Evolutionary conservation across 2,888 invertebrate genomes (phyloP).

Genomic region (Polyommatus iphigenia): DNA sequence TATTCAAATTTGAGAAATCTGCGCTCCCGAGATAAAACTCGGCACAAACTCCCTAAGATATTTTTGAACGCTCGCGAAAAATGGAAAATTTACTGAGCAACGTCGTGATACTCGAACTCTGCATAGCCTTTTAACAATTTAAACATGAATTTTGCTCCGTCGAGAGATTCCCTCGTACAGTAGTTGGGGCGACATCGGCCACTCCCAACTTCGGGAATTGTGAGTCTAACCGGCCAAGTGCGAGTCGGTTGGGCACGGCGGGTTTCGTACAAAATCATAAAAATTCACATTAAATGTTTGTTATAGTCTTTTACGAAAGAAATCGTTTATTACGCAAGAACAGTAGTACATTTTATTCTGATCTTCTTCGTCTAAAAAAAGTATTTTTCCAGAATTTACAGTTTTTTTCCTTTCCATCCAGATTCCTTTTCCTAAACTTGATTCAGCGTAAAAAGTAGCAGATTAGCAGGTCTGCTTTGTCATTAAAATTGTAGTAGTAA

Average conservation of each 20-base stretch:
- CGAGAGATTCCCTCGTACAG: slow-evolving; percentile 64
- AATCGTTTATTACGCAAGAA: no score
- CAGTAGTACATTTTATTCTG: no score
- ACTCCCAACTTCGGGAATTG: slow-evolving; percentile 41
- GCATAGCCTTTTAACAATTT: slow-evolving; percentile 63
- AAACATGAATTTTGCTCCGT: slow-evolving; percentile 54
- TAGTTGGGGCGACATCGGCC: slow-evolving; percentile 40
- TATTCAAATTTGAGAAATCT: slow-evolving; percentile 30
- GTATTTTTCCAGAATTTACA: no score
- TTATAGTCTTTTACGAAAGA: no score
- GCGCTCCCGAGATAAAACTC: slow-evolving; percentile 36
- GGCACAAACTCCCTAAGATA: slow-evolving; percentile 39
- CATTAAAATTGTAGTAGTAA: no score
- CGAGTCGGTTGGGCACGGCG: neutral
- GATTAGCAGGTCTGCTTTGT: no score
- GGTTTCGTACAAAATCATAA: neutral
- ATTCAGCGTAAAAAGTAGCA: no score
- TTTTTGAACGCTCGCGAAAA: slow-evolving; percentile 41
- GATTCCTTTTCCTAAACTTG: no score
- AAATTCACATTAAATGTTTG: no score
- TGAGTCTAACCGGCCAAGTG: slow-evolving; percentile 6
- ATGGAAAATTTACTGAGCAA: slow-evolving; percentile 41
- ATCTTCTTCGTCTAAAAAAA: no score
- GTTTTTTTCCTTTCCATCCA: no score
- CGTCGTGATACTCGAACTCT: slow-evolving; percentile 45